Evolutionary conservation across 1,140 invertebrate genomes (phyloP).

Genomic region (Ylistrum balloti): DNA sequence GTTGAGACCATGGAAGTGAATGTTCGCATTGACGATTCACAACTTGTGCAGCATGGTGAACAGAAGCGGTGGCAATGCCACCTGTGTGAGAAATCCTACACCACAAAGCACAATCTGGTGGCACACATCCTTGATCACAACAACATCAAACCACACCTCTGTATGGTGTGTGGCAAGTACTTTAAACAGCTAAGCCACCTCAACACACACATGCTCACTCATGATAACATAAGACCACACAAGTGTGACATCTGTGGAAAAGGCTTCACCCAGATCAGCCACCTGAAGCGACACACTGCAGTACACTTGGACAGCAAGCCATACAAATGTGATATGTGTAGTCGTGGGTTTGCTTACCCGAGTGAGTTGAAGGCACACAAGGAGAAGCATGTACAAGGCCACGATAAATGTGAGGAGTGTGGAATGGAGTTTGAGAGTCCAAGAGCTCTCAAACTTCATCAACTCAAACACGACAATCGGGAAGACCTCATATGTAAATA

Average conservation of each 20-base stretch:
- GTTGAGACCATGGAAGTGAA: constrained; percentile 73
- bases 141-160: constrained; percentile 80
- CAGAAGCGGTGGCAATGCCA: constrained; percentile 80
- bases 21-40: constrained; percentile 77
- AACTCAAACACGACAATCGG: constrained; percentile 63
- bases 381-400: constrained; percentile 68
- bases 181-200: constrained; percentile 81
- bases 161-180: constrained; percentile 80
- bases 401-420: constrained; percentile 74
- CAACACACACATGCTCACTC: constrained; percentile 81
- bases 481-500: constrained; percentile 82
- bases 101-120: constrained; percentile 81
- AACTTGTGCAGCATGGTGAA: constrained; percentile 74
- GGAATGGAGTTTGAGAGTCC: constrained; percentile 69
- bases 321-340: constrained; percentile 86
- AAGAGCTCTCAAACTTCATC: constrained; percentile 81
- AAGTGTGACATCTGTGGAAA: constrained; percentile 78
- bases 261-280: constrained; percentile 83
- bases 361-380: constrained; percentile 72
- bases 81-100: constrained; percentile 79
- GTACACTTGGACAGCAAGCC: constrained; percentile 81
- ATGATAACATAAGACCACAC: constrained; percentile 81
- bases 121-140: constrained; percentile 81
- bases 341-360: constrained; percentile 78
- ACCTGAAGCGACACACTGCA: constrained; percentile 76